Evolutionary conservation across 2,113 vertebrate species (phyloP).

Genomic region (Syrrhaptes paradoxus): DNA sequence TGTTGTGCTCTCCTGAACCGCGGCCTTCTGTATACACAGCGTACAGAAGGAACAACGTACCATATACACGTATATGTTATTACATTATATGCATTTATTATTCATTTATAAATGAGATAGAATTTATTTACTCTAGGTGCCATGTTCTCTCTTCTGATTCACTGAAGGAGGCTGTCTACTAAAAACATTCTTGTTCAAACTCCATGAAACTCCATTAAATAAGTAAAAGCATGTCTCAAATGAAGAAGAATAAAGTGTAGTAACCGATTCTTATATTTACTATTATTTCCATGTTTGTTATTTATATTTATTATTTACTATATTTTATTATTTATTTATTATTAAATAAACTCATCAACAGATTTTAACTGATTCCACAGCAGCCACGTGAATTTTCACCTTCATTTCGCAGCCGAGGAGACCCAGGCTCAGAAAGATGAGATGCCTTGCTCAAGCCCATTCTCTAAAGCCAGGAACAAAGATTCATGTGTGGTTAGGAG

Average conservation of each 20-base stretch:
- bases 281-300: too few relatives aligned
- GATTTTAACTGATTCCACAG: constrained; percentile 1
- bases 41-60: background rate
- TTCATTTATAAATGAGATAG: background rate
- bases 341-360: background rate
- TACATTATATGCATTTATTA: background rate
- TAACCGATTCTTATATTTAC: too few relatives aligned
- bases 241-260: background rate
- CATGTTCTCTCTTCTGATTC: background rate
- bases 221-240: background rate
- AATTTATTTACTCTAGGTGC: background rate
- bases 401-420: background rate
- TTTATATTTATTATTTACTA: too few relatives aligned
- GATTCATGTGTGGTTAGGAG: background rate
- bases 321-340: background rate
- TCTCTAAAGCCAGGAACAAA: background rate
- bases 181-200: background rate
- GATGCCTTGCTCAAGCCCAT: background rate
- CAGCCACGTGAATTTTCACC: background rate
- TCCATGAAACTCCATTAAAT: background rate
- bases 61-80: background rate
- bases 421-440: background rate
- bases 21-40: background rate
- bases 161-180: background rate
- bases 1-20: background rate